phyloP scores from a whole-genome alignment of 2,888 invertebrate genomes.

The Drosophila paranaensis region DNA sequence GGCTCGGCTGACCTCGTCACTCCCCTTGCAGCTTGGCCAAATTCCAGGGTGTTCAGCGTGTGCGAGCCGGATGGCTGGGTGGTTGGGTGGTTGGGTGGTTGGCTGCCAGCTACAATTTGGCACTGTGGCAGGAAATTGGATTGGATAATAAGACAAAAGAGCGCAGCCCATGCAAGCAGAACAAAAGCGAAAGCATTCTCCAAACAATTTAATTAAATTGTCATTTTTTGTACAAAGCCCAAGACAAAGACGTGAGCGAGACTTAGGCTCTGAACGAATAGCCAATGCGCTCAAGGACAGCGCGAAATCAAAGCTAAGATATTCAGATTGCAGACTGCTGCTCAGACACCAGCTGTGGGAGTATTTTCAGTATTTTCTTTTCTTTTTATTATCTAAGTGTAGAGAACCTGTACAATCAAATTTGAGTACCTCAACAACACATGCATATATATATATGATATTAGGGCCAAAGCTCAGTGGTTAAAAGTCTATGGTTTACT shows the following conservation, averaged over 20 bases:
- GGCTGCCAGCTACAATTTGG: slow-evolving; percentile 11
- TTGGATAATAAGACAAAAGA: slow-evolving; percentile 16
- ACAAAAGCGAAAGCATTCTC: slow-evolving; percentile 23
- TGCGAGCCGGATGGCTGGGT: too few relatives aligned
- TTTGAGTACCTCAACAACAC: too few relatives aligned
- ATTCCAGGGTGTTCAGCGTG: not conserved
- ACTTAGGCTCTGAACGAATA: not conserved
- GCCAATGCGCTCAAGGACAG: not conserved
- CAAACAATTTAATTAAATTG: slow-evolving; percentile 39
- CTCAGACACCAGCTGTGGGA: too few relatives aligned
- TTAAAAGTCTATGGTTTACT: too few relatives aligned
- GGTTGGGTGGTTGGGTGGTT: not conserved
- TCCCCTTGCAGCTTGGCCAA: not conserved
- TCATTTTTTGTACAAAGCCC: not conserved
- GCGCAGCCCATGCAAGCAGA: slow-evolving; percentile 1
- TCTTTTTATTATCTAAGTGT: too few relatives aligned
- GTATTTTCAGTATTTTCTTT: too few relatives aligned
- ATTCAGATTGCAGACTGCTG: too few relatives aligned
- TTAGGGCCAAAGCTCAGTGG: too few relatives aligned
- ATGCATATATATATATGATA: too few relatives aligned
- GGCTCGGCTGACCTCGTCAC: too few relatives aligned
- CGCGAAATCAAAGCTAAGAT: not conserved
- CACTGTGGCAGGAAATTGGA: slow-evolving; percentile 11
- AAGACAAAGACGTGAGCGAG: not conserved
- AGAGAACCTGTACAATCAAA: too few relatives aligned